These are phyloP conservation scores for Hofmannophila pseudospretella DNA, from an alignment of 2,888 invertebrate genomes.

Conservation along the genomic window DNA sequence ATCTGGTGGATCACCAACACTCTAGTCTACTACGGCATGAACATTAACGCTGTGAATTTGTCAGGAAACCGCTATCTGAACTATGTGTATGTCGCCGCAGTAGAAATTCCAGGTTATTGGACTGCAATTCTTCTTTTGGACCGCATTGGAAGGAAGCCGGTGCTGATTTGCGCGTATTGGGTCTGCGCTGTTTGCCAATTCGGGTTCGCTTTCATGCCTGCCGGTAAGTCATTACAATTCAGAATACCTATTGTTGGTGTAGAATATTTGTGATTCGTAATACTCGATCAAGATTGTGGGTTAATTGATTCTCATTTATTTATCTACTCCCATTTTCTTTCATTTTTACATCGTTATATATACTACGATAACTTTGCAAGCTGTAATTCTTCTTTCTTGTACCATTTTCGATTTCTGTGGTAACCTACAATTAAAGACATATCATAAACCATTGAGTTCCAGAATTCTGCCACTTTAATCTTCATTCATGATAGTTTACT, in stretches of 20 bases:
- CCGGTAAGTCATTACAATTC: constrained; percentile 67
- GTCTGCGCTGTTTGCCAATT: constrained; percentile 81
- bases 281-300: too few relatives aligned
- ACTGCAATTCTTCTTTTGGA: constrained; percentile 80
- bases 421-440: too few relatives aligned
- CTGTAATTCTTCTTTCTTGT: too few relatives aligned
- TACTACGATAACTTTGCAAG: too few relatives aligned
- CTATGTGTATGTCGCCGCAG: constrained; percentile 80
- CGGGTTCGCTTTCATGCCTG: constrained; percentile 77
- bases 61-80: constrained; percentile 82
- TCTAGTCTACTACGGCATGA: constrained; percentile 84
- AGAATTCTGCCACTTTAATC: too few relatives aligned
- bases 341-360: too few relatives aligned
- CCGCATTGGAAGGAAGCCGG: constrained; percentile 79
- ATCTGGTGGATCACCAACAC: constrained; percentile 85
- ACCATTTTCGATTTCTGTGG: too few relatives aligned
- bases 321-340: too few relatives aligned
- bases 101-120: constrained; percentile 86
- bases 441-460: too few relatives aligned
- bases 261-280: too few relatives aligned
- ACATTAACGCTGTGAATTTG: constrained; percentile 81
- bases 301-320: too few relatives aligned
- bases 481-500: too few relatives aligned
- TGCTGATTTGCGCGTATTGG: constrained; percentile 79
- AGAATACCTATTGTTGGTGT: background rate